Evolutionary conservation across 2,797 vertebrate species (phyloP), one percentile per base, ranked within the genome.

Genomic region (Microctenopoma steveboyesi): DNA sequence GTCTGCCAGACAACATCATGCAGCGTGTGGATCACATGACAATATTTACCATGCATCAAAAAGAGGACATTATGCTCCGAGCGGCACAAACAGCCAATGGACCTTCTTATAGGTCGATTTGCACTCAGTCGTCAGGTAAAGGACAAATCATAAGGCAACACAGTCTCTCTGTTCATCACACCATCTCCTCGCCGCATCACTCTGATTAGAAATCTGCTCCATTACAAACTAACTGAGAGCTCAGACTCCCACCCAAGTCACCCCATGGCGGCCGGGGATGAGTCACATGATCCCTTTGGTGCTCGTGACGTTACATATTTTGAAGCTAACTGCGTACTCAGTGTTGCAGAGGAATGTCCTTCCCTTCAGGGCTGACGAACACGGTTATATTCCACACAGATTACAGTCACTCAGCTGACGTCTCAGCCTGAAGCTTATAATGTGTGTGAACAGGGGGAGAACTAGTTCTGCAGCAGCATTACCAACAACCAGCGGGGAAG

Each of bases 291-390:
- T 65, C 68, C 50, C 10, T n/a, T 0, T 0, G 37, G 49, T 63
- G 51, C 86, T 84, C 58, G 72, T 86, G 88, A 86, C 62, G 78
- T 27, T 28, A 60, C 43, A 28, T 22, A 35, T 54, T 54, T 66
- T 0, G 15, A 48, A 66, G 51, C 75, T 56, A 27, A 39, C 62
- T 16, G 40, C 5, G 14, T 35, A 7, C n/a, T 22, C 12, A 30
- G 30, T 0, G 42, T 22, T 5, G 43, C 5, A 22, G 51, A 86
- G 66, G 82, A 86, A 86, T 85, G 76, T 81, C 64, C 13, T 0
- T 2, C 13, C 39, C 58, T 58, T 66, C 3, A 1, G 12, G 51
- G 11, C 48, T 22, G 2, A 48, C 50, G 7, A 40, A 35, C 42
- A 1, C n/a, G 4, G 27, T 75, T 2, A 25, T 69, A 55, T 75